Conservation (phyloP, 2,113 vertebrate genomes). For the Mus spicilegus region DNA sequence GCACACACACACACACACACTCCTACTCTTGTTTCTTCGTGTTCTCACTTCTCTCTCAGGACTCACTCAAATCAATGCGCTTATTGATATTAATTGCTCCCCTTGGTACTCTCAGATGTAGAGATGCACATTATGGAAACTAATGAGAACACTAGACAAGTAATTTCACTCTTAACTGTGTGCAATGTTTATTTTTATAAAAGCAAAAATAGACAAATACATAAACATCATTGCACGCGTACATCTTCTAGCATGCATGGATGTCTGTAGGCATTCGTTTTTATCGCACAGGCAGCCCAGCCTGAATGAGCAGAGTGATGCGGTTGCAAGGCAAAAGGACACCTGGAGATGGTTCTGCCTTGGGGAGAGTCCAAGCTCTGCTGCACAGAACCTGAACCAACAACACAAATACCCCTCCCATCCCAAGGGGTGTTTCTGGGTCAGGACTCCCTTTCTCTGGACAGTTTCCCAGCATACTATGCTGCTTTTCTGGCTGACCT, state of each 20-base stretch:
- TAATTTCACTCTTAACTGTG: constrained; percentile 1
- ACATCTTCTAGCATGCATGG: background rate
- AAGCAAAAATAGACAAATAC: constrained; percentile 6
- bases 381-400: constrained; percentile 46
- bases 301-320: constrained; percentile 7
- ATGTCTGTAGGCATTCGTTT: background rate
- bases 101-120: background rate
- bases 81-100: background rate
- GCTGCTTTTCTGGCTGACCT: constrained; percentile 80
- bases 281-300: background rate
- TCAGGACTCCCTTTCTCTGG: constrained; percentile 65
- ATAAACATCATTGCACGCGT: too few species aligned
- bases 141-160: background rate
- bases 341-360: constrained; percentile 37
- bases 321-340: background rate
- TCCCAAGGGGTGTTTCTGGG: constrained; percentile 71
- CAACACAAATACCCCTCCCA: constrained; percentile 65
- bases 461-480: constrained; percentile 68
- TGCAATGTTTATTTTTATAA: constrained; percentile 37
- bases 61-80: background rate
- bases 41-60: background rate
- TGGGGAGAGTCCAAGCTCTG: constrained; percentile 60
- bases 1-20: background rate
- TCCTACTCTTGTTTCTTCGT: background rate
- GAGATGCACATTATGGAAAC: background rate